These are phyloP conservation scores for Cylloceria caligata DNA, from an alignment of 2,888 invertebrate genomes.

Conservation along the genomic window DNA sequence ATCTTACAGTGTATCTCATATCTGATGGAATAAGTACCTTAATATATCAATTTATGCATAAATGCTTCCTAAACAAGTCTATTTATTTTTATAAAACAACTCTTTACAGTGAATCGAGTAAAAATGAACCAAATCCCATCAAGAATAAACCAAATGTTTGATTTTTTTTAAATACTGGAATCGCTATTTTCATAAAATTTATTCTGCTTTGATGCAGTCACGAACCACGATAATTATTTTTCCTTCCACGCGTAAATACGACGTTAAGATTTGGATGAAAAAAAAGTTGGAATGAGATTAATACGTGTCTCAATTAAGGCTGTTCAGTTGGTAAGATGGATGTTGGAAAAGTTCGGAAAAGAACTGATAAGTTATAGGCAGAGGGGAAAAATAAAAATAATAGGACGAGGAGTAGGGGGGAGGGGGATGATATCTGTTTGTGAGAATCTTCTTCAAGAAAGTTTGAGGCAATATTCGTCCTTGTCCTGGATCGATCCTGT, in stretches of 20 bases:
- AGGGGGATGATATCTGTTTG: slow-evolving; percentile 40
- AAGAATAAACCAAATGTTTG: too few relatives aligned
- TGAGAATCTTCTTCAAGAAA: slow-evolving; percentile 48
- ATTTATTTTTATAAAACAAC: too few relatives aligned
- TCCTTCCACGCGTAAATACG: neutral
- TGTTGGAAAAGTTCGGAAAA: slow-evolving; percentile 7
- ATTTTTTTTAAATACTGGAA: too few relatives aligned
- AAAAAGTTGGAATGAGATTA: slow-evolving; percentile 38
- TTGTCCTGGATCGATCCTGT: slow-evolving; percentile 61
- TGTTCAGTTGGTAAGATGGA: slow-evolving; percentile 30
- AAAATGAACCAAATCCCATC: neutral
- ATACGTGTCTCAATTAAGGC: slow-evolving; percentile 52
- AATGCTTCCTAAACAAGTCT: too few relatives aligned
- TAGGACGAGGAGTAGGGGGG: neutral
- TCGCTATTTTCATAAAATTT: neutral
- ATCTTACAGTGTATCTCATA: too few relatives aligned
- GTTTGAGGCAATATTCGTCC: slow-evolving; percentile 32
- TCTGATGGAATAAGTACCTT: too few relatives aligned
- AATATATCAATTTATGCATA: too few relatives aligned
- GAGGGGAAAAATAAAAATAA: slow-evolving; percentile 54
- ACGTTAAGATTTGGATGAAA: slow-evolving; percentile 10
- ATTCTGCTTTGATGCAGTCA: neutral
- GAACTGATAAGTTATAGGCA: slow-evolving; percentile 56
- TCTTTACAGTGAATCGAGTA: too few relatives aligned
- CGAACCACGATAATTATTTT: neutral